phyloP scores from a whole-genome alignment of 2,888 invertebrate species.

The Harpalus rubripes region DNA sequence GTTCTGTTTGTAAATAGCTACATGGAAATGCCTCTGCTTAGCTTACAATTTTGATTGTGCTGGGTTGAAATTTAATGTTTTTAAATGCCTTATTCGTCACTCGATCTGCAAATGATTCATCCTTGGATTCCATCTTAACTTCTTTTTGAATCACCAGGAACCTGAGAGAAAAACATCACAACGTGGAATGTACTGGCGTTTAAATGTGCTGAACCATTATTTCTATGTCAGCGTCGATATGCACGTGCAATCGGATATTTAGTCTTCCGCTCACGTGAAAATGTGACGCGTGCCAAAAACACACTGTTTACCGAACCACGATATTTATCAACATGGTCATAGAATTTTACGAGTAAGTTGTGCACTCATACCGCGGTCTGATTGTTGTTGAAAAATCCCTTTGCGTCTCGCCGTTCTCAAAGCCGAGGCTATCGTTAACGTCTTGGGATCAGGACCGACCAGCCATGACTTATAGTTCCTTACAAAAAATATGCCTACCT shows the following conservation, averaged over 20 bases:
- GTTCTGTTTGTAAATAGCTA: too few species aligned
- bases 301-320: conserved; percentile 14
- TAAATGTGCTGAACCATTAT: background rate
- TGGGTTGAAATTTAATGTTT: too few species aligned
- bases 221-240: background rate
- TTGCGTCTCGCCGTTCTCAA: conserved; percentile 3
- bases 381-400: conserved; percentile 28
- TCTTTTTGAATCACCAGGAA: too few species aligned
- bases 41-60: too few species aligned
- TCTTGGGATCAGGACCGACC: conserved; percentile 50
- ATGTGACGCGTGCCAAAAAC: conserved; percentile 51
- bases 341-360: conserved; percentile 53
- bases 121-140: too few species aligned
- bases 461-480: conserved; percentile 62
- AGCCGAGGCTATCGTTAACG: conserved; percentile 52
- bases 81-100: too few species aligned
- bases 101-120: too few species aligned
- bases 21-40: too few species aligned
- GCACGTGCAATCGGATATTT: conserved; percentile 55
- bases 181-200: background rate
- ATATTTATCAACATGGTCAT: conserved; percentile 47
- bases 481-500: conserved; percentile 66
- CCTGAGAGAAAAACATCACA: background rate
- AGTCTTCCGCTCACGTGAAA: conserved; percentile 52
- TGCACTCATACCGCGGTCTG: conserved; percentile 2